Conservation (phyloP, 2,888 invertebrate genomes). For the Emmelina monodactyla region DNA sequence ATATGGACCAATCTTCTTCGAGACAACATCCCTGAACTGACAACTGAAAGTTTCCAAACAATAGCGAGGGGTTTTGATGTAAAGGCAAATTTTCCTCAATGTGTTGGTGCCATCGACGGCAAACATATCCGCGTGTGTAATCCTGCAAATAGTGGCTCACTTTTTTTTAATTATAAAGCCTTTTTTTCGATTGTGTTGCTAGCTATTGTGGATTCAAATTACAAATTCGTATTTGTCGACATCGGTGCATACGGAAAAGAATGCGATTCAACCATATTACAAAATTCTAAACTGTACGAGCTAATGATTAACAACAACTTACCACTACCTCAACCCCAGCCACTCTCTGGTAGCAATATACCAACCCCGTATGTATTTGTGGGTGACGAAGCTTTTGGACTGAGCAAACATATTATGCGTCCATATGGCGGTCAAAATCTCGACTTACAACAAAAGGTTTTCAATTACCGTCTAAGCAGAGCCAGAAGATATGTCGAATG, state of each 20-base stretch:
- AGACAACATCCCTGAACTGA: constrained; percentile 6
- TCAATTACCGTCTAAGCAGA: constrained; percentile 5
- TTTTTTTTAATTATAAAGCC: constrained; percentile 9
- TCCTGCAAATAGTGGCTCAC: constrained; percentile 7
- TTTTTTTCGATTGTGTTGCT: constrained; percentile 9
- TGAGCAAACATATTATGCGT: constrained; percentile 4
- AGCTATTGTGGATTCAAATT: constrained; percentile 10
- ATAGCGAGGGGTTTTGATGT: constrained; percentile 1
- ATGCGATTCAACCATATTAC: constrained; percentile 7
- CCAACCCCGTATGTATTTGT: constrained; percentile 15
- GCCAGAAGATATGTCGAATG: constrained; percentile 3
- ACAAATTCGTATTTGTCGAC: constrained; percentile 9
- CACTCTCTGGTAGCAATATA: constrained; percentile 13
- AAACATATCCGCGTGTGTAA: constrained; percentile 7
- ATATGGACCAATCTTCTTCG: constrained; percentile 11
- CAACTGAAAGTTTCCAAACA: neutral
- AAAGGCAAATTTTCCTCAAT: constrained; percentile 9
- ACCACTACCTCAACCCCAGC: neutral
- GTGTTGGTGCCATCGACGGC: constrained; percentile 7
- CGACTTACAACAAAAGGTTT: constrained; percentile 4
- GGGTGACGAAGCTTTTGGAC: constrained; percentile 6
- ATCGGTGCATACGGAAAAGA: constrained; percentile 8
- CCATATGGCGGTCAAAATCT: constrained; percentile 4
- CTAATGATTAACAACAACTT: neutral
- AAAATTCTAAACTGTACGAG: neutral